phyloP scores from a whole-genome alignment of 37 sponge, comb jelly and placozoan species.

The Amphimedon queenslandica region DNA sequence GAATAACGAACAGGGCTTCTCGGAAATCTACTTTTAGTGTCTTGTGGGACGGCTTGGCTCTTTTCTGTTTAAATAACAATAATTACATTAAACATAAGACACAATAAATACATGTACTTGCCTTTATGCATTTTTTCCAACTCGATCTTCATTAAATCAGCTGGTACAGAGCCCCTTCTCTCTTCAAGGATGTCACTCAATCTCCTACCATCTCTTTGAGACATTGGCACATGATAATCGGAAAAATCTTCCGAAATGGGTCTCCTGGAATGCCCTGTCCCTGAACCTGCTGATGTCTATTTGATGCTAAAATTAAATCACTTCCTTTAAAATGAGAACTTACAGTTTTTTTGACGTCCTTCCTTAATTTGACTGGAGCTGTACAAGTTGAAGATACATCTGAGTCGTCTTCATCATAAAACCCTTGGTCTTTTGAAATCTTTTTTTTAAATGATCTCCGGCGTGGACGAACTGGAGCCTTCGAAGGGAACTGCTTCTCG shows the following conservation, averaged over 20 bases:
- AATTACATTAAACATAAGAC: neutral
- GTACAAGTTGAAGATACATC: constrained; percentile 20
- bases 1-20: too few relatives aligned
- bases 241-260: neutral
- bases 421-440: constrained; percentile 33
- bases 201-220: neutral
- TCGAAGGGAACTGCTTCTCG: neutral
- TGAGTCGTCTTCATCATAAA: constrained; percentile 28
- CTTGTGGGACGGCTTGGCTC: too few relatives aligned
- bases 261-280: too few relatives aligned
- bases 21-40: too few relatives aligned
- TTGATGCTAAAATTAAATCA: too few relatives aligned
- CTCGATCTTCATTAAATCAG: neutral
- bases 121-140: neutral
- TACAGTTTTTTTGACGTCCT: neutral
- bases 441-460: neutral
- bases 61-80: neutral
- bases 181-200: neutral
- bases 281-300: too few relatives aligned
- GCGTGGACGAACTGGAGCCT: neutral
- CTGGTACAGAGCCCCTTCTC: constrained; percentile 14
- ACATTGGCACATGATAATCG: neutral
- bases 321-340: neutral
- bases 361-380: constrained; percentile 6
- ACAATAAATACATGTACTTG: neutral